Base-by-base conservation (phyloP, 2,888 invertebrate species). In the Oithona nana region DNA sequence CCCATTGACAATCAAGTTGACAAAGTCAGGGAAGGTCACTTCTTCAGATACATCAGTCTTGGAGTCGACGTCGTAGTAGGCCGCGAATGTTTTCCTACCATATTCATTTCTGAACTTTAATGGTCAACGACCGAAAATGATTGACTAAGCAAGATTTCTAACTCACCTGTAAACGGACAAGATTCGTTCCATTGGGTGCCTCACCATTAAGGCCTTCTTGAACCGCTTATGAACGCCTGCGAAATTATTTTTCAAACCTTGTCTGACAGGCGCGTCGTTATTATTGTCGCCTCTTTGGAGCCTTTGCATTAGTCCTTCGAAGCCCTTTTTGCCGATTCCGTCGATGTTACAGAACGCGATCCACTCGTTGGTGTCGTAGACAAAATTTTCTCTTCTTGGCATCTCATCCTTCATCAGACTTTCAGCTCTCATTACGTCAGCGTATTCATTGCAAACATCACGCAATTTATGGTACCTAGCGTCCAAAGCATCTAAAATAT, bases 131-230 rank as follows among this genome's bases (percentile, higher is more conserved):
- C 39, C 39, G 39, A 39, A 39, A 39, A 39, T 11, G 39, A 16
- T 39, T 6, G 16, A 16, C 8, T 16, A 39, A 39, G 6, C 39
- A 11, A 16, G 6, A 39, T 39, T 6, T 11, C 16, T 39, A 16
- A 39, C 20, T 49, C 50, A 59, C 59, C 59, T 59, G 49, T 59
- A 59, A 22, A 50, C 59, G n/a, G 59, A 59, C 22, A 59, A 20
- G 20, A 59, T 4, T 26, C 59, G 22, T 50, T 59, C 59, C 49
- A 59, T 11, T 3, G 59, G 59, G 50, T 59, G 59, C 28, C 59
- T 24, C 24, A 59, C 59, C 8, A 59, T 28, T 22, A 59, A 22
- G 26, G 49, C 49, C 13, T 59, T 31, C 31, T 49, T 20, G 28
- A n/a, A 1, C 2, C n/a, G 1, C 2, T 13, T 28, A 11, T 57